Evolutionary conservation across 2,113 vertebrate species (phyloP).

Genomic region (Trachemys scripta): DNA sequence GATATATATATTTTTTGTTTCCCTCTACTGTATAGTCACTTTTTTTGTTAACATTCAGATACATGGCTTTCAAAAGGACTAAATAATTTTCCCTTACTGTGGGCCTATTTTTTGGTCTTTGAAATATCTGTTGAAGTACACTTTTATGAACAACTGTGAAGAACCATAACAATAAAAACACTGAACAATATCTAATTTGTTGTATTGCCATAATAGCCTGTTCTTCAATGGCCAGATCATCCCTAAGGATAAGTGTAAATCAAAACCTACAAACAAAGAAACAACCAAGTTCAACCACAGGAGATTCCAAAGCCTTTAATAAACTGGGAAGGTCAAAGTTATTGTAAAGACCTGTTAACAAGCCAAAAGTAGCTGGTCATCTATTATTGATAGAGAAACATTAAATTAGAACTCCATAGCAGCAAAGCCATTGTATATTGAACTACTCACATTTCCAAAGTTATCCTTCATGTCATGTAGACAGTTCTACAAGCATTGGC

Average conservation of each 20-base stretch:
- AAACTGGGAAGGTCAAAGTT: not conserved
- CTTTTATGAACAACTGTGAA: not conserved
- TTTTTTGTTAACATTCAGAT: not conserved
- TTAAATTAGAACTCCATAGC: not conserved
- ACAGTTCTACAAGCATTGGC: not conserved
- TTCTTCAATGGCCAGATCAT: conserved; percentile 7
- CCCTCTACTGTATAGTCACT: not conserved
- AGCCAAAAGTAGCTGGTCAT: not conserved
- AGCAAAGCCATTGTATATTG: not conserved
- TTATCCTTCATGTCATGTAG: not conserved
- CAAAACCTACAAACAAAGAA: not conserved
- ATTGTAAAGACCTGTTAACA: not conserved
- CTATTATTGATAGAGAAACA: not conserved
- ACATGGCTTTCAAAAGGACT: fast-evolving
- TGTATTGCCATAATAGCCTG: not conserved
- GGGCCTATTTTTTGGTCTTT: not conserved
- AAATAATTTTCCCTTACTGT: not conserved
- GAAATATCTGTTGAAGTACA: not conserved
- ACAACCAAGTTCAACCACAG: not conserved
- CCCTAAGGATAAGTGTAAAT: not conserved
- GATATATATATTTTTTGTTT: not conserved
- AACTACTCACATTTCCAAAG: not conserved
- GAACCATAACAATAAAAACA: not conserved
- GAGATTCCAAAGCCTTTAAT: not conserved
- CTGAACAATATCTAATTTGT: not conserved